phyloP scores from a whole-genome alignment of 2,888 invertebrate genomes.

The Cyaniris semiargus region DNA sequence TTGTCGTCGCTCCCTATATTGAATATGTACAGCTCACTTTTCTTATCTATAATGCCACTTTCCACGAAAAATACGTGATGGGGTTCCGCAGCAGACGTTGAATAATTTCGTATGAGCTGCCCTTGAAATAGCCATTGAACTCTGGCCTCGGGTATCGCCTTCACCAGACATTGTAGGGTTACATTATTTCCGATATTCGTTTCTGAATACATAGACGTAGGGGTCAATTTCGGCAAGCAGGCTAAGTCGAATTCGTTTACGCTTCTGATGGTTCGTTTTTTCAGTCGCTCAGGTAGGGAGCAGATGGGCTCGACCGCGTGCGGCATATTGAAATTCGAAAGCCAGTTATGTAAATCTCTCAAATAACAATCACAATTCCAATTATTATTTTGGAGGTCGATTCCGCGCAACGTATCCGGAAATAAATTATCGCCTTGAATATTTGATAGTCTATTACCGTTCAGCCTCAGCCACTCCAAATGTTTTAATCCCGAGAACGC shows the following conservation, averaged over 20 bases:
- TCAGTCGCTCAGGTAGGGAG: conserved; percentile 84
- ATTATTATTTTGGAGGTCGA: conserved; percentile 91
- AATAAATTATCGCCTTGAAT: conserved; percentile 86
- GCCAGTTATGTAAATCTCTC: conserved; percentile 88
- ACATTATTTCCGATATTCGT: conserved; percentile 90
- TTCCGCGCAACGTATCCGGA: conserved; percentile 88
- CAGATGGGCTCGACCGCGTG: conserved; percentile 90
- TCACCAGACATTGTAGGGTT: conserved; percentile 89
- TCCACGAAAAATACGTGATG: conserved; percentile 86
- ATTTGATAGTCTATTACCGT: conserved; percentile 88
- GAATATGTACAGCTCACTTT: conserved; percentile 88
- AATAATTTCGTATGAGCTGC: conserved; percentile 88
- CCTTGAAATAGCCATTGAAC: conserved; percentile 93
- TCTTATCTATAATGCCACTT: conserved; percentile 86
- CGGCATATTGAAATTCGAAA: conserved; percentile 87
- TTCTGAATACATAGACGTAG: conserved; percentile 87
- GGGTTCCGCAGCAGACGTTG: conserved; percentile 82
- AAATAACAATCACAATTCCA: conserved; percentile 94
- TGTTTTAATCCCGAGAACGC: conserved; percentile 90
- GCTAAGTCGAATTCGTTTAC: conserved; percentile 87
- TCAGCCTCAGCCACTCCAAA: conserved; percentile 91
- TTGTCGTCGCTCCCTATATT: conserved; percentile 90
- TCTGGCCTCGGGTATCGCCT: conserved; percentile 89
- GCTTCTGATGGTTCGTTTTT: conserved; percentile 84
- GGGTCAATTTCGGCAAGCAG: conserved; percentile 89